Evolutionary conservation across 64 coral and sea anemone genomes (phyloP), one percentile per base, ranked within the genome.

Genomic region (Montipora efflorescens): DNA sequence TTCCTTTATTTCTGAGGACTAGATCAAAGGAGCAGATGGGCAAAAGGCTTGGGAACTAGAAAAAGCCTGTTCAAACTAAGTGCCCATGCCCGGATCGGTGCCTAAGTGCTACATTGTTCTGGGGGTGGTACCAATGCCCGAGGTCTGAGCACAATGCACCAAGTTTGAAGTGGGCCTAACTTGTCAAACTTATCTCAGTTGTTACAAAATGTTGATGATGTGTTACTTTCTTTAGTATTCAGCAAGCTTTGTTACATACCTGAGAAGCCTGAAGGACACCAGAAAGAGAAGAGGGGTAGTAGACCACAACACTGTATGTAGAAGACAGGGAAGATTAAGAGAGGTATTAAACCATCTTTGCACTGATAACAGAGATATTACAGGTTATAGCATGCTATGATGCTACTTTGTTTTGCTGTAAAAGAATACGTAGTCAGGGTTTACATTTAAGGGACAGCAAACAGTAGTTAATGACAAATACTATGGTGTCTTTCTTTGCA

Each of bases 281-380:
- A 12, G 7, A 6, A 79, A 79, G 52, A 79, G 47, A 16, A 53
- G 47, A 53, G 78, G 48, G 21, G 20, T 7, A 20, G 28, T 80
- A 8, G 78, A 80, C n/a, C 78, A 80, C 78, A 80, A 80, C 16
- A 80, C 48, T 80, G 78, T 80, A 4, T 79, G 78, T 48, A n/a
- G 78, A 53, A 53, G 78, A 49, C 48, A 80, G 50, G 78, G 78
- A 22, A 20, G 48, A 80, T 5, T 80, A 53, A 53, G 78, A 53
- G 78, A 80, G 78, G 78, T 80, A 80, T 19, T 18, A 55, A 80
- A 80, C 78, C 78, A 22, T 19, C 25, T 21, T 8, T 74, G 22
- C 22, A 74, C 19, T 20, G 8, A 8, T 74, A 80, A 8, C 3
- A 8, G 0, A 8, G 21, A 23, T 73, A 28, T 28, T 28, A 28